Conservation (phyloP, 2,888 invertebrate species). For the Caenorhabditis wallacei region DNA sequence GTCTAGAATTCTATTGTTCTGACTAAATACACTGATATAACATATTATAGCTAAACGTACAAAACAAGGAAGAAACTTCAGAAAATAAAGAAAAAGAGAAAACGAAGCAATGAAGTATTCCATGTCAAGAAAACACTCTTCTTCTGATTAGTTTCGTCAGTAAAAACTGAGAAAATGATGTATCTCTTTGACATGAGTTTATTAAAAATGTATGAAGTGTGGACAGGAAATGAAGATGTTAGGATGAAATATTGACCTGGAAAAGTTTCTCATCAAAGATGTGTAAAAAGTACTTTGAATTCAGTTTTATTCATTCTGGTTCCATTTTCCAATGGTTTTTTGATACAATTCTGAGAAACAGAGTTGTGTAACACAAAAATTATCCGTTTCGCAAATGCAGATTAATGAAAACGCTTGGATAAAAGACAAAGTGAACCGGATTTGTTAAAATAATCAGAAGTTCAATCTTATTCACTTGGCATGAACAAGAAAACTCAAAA, state of each 20-base stretch:
- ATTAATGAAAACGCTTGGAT: no score
- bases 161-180: not conserved
- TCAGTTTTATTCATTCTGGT: no score
- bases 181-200: slow-evolving; percentile 3
- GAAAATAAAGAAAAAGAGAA: not conserved
- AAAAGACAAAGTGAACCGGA: no score
- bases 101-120: slow-evolving; percentile 14
- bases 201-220: slow-evolving; percentile 23
- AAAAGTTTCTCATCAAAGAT: no score
- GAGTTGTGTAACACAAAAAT: no score
- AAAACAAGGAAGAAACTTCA: slow-evolving; percentile 20
- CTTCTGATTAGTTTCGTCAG: slow-evolving; percentile 34
- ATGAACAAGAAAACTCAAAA: no score
- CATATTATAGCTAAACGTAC: not conserved
- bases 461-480: no score
- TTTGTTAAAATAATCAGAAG: no score
- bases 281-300: not conserved
- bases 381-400: no score
- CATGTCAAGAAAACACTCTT: slow-evolving; percentile 36
- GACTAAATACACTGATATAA: not conserved
- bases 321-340: no score
- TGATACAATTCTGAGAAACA: no score
- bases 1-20: no score
- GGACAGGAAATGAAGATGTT: slow-evolving; percentile 1
- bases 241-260: not conserved